Base-by-base conservation (phyloP, 2,888 invertebrate species). In the Yponomeuta plumbellus region DNA sequence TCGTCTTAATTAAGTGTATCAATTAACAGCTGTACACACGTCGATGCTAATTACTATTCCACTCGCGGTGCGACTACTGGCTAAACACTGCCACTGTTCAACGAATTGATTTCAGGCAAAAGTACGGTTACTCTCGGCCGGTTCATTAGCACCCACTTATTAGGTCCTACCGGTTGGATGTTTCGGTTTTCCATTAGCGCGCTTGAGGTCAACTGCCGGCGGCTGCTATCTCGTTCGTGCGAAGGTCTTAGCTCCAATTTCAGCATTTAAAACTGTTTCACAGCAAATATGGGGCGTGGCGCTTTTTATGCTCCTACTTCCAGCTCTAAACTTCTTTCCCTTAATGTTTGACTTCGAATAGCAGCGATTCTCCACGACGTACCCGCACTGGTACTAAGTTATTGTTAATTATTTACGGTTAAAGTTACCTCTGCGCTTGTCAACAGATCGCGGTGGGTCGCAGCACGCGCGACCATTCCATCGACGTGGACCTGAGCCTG, bases 401-500 rank as follows among this genome's bases (percentile, higher is more conserved):
- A 10, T 34, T 34, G n/a, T 34, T 34, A 6, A 34, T 2, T 34
- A 10, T 34, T 10, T 6, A 5, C 34, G 5, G 34, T 34, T 2
- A 34, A 34, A 34, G n/a, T 34, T 34, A 34, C 34, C 34, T 34
- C 34, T 34, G 8, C 17, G 44, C 17, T 21, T 20, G 11, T 22
- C 58, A 72, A 68, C 63, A 96, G 95, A 98, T 99, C 65, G 97
- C 97, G 0, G 94, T 99, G 59, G 99, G 99, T 0, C 93, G 99
- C 68, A 95, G 95, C 70, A 96, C 98, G 0, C 95, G 96, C 75
- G 97, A 97, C 77, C 95, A 96, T 76, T 92, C 93, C 64, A 97
- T 99, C 56, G 99, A 99, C 86, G 97, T 99, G 34, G 98, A 99
- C 87, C 89, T 99, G 64, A 94, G 96, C 0, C 88, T 98, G 61